Base-by-base conservation (phyloP, 2,113 vertebrate genomes). In the Burhinus bistriatus region DNA sequence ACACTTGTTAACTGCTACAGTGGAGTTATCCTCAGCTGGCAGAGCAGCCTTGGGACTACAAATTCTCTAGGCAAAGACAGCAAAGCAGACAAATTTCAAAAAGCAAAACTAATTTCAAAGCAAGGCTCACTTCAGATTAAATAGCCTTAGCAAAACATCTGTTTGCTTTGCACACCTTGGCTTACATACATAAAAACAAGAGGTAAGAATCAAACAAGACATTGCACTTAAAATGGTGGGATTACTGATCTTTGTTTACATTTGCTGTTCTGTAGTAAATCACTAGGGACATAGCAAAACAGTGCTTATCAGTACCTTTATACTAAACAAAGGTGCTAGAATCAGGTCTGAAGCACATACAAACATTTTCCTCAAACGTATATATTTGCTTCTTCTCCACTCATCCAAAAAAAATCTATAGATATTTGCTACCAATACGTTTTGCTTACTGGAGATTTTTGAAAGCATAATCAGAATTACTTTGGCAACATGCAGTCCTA, bases 241-340 rank as follows among this genome's bases (percentile, higher is more conserved):
- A 93, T 97, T 95, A 88, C 25, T n/a, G 47, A 96, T 92, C 93
- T 94, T 96, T 94, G 80, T 96, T 97, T 95, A 95, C 30, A 91
- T 85, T 94, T 92, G 89, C 62, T 96, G 61, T 90, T 92, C 92
- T 88, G 65, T 64, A 58, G 79, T 32, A 95, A 78, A 87, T 91
- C 83, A 76, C 51, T 55, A 83, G 34, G 27, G 36, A 64, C 68
- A 80, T 30, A 80, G 69, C 52, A 90, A 92, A 97, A 87, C 14
- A 77, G 73, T 44, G 52, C 62, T 87, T 90, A 88, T 89, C 68
- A 42, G 42, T 49, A 73, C 51, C 55, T 29, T 51, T 47, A 18
- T 12, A 83, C 54, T 73, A 34, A 76, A 64, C 9, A 58, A 82
- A 90, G n/a, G 42, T 54, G 59, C 54, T 91, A 75, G 49, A 93